Evolutionary conservation across 1,140 invertebrate species (phyloP), one percentile per base, ranked within the genome.

Genomic region (Neelides sp.): DNA sequence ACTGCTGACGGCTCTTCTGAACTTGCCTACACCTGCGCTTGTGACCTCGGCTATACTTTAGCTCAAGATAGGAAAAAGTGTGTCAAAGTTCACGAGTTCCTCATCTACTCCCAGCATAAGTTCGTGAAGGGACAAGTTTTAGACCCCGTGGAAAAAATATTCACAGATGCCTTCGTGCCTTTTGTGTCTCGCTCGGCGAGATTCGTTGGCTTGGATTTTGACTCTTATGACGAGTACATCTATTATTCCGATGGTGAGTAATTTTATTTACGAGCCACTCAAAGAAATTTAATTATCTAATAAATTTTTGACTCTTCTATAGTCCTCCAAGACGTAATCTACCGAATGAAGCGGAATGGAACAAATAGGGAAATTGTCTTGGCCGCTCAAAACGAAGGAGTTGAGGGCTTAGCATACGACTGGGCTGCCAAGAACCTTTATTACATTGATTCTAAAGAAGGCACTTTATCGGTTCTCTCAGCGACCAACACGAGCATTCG

Each of bases 141-240:
- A 19, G 77, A 94, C 59, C 88, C 90, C 0, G 80, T 92, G 0
- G 79, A 84, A 35, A 81, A 88, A 66, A 85, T 85, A 0, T 91
- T 96, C 62, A 89, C 82, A 55, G 93, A 98, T 66, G 93, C 93
- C 2, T 96, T 98, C 15, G 64, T 86, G 8, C 86, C 86, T 0
- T 83, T 89, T 1, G 89, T 93, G 0, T 93, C 90, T 0, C 71
- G 86, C 35, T 75, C 90, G 22, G 93, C 92, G 0, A 74, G 92
- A 62, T 95, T 96, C 66, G 93, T 98, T 3, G 93, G 92, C n/a
- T 68, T 98, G 17, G 95, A 98, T 65, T 98, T 93, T 65, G 91
- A 96, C 68, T 80, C 87, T 0, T 74, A 81, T 50, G 84, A 93
- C 58, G 78, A 91, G 58, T 85, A 88, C 60, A 93, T 97, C 48